Evolutionary conservation across 2,113 vertebrate genomes (phyloP), one percentile per base, ranked within the genome.

Genomic region (Chaetodon trifascialis): DNA sequence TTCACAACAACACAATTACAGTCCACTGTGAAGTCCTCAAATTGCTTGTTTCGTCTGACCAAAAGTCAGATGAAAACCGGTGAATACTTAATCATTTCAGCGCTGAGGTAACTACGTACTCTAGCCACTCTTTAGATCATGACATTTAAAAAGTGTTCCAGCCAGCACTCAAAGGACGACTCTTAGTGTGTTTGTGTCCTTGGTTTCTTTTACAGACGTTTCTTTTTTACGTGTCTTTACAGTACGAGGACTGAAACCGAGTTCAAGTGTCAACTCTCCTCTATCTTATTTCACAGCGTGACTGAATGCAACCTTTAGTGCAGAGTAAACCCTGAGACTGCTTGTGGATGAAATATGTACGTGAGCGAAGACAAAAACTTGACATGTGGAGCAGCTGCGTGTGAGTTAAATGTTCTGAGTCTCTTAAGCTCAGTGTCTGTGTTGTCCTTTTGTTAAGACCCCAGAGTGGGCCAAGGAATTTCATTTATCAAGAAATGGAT

Each of bases 401-500:
- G 54, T 17, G 44, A n/a, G 73, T 30, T 56, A 51, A 34, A 84
- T 70, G 25, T 49, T 47, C 30, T 10, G 42, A 72, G 74, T 16
- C 42, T 68, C 71, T 83, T 88, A 76, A 92, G 87, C 88, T 79
- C 66, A 51, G 78, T 16, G 83, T 79, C 71, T 59, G 67, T 75
- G 79, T 51, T 60, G 71, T 84, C 49, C 88, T 71, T 85, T 91
- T 91, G 90, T 89, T 82, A 71, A 84, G 70, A 80, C 51, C 86
- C 74, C 56, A 15, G 54, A 79, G 85, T 36, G 70, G 68, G 88
- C 79, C 77, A 77, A 93, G 88, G 89, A 93, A 93, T 93, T 93
- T 89, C 82, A 93, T 93, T 93, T 89, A 91, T 93, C 92, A 92
- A 90, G 91, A 93, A 44, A 83, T 67, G 76, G 88, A 91, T 88